Conservation (phyloP, 37 sponge, comb jelly and placozoan genomes). For the Aplysina aerophoba region DNA sequence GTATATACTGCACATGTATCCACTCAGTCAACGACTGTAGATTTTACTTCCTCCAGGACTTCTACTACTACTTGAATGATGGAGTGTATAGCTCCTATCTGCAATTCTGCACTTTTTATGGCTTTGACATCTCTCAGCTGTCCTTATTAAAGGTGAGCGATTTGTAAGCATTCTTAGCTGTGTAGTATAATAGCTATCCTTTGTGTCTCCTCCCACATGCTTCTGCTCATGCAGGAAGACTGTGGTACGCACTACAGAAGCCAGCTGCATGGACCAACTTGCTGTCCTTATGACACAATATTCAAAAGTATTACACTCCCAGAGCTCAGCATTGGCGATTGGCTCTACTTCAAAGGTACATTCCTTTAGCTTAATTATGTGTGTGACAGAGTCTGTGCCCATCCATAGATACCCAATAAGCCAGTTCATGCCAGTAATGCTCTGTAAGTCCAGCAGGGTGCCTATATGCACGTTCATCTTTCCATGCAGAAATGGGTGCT, state of each 20-base stretch:
- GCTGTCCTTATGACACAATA: slow-evolving; percentile 85
- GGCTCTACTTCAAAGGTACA: slow-evolving; percentile 74
- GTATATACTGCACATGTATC: too few relatives aligned
- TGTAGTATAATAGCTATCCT: too few relatives aligned
- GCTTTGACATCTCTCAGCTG: neutral
- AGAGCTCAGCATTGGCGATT: slow-evolving; percentile 79
- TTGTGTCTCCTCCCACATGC: neutral
- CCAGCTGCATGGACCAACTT: slow-evolving; percentile 92
- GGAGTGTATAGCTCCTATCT: slow-evolving; percentile 95
- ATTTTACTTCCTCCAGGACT: neutral
- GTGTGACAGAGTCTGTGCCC: too few relatives aligned
- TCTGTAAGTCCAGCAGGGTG: too few relatives aligned
- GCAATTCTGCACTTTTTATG: slow-evolving; percentile 36
- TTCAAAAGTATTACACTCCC: slow-evolving; percentile 55
- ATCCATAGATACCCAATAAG: too few relatives aligned
- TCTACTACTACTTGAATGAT: slow-evolving; percentile 93
- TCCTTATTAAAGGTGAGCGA: too few relatives aligned
- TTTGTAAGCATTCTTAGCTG: too few relatives aligned
- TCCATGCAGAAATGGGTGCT: slow-evolving; percentile 84
- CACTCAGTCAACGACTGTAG: too few relatives aligned
- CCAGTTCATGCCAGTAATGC: too few relatives aligned
- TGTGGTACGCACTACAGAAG: neutral
- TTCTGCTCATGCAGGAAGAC: neutral
- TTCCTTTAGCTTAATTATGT: too few relatives aligned
- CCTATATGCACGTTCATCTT: too few relatives aligned